phyloP scores from a whole-genome alignment of 2,888 invertebrate genomes.

The Baronia brevicornis region DNA sequence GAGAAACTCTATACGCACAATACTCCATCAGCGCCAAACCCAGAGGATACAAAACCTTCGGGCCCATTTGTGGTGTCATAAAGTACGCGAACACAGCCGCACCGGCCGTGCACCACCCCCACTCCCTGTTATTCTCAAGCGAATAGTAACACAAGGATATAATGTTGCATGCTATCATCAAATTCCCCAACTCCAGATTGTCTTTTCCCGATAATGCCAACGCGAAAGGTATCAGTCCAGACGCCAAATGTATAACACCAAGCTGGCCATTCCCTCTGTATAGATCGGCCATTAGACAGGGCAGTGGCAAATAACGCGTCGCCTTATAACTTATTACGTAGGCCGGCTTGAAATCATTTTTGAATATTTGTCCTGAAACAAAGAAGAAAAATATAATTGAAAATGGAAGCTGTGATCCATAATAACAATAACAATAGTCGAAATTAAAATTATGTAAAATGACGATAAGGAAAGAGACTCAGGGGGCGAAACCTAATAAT shows the following conservation, averaged over 20 bases:
- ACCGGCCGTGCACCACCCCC: constrained; percentile 54
- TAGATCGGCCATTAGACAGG: constrained; percentile 55
- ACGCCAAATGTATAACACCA: constrained; percentile 40
- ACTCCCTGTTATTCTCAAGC: constrained; percentile 31
- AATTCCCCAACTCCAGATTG: constrained; percentile 37
- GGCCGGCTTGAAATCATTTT: constrained; percentile 38
- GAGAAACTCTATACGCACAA: constrained; percentile 44
- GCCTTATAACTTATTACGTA: constrained; percentile 45
- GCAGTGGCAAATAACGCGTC: constrained; percentile 45
- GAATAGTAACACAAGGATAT: constrained; percentile 44
- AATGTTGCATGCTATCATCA: constrained; percentile 46
- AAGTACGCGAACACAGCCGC: constrained; percentile 47
- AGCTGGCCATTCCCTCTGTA: constrained; percentile 32
- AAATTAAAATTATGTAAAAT: too few species aligned
- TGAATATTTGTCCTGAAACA: constrained; percentile 38
- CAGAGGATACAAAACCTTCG: constrained; percentile 45
- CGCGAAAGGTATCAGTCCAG: constrained; percentile 51
- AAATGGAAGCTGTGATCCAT: too few species aligned
- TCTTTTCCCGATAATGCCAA: constrained; percentile 42
- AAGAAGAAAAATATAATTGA: constrained; percentile 3
- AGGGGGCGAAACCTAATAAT: too few species aligned
- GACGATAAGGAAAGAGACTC: too few species aligned
- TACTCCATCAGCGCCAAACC: constrained; percentile 48
- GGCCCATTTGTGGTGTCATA: constrained; percentile 26
- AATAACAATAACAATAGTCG: too few species aligned